Base-by-base conservation (phyloP, 2,797 vertebrate genomes). In the Tragelaphus oryx region DNA sequence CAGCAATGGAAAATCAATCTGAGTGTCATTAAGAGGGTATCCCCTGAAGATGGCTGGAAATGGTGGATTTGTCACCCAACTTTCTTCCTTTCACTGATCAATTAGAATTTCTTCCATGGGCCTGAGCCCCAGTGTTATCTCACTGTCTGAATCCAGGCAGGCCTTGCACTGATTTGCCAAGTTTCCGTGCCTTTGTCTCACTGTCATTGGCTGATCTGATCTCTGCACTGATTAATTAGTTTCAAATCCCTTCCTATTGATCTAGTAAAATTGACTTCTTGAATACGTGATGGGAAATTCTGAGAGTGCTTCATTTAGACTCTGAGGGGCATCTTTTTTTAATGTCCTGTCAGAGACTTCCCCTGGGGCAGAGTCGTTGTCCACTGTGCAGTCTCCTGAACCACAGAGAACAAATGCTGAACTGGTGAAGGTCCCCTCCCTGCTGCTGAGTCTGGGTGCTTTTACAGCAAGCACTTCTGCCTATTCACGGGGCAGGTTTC, bases 121-220 rank as follows among this genome's bases (percentile, higher is more conserved):
- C 22, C 68, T 30, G 83, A 94, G 83, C 50, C 78, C 57, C 12
- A 10, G 46, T 54, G n/a, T 59, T 87, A 48, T 62, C 76, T 75
- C 54, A 82, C 30, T 33, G 52, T 87, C 80, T 68, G 76, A 89
- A 89, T 75, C 59, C 65, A 62, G 81, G 65, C 30, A 79, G 74
- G 57, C 33, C 48, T 82, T 71, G 86, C 37, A 41, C 78, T 30
- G 78, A 60, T 41, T 54, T 62, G 57, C 91, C 93, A 87, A 95
- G 82, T 95, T 98, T 97, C 98, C 96, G 96, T 98, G 97, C 95
- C 95, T 83, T 97, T 98, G 97, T 98, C 96, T 95, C 96, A 76
- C 94, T 97, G 96, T 96, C 96, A 76, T 44, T 94, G 95, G 75
- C 96, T 89, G 80, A 46, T 90, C 93, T 93, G 87, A 95, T 94